phyloP scores from a whole-genome alignment of 2,113 vertebrate species.

The Mustela nigripes region DNA sequence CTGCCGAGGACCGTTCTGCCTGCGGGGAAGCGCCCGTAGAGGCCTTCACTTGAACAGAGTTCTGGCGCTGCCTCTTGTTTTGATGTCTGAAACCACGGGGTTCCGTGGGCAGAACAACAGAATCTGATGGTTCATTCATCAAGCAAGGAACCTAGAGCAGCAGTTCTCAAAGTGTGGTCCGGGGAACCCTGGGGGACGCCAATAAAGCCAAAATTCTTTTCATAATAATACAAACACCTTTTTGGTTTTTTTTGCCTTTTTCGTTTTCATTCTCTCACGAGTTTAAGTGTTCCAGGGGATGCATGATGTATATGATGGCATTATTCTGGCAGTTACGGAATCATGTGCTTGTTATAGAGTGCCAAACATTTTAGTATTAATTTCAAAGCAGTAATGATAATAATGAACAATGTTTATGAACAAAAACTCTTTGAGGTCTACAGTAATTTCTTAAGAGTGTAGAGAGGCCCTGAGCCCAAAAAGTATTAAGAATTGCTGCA shows the following conservation, averaged over 20 bases:
- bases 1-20: neutral
- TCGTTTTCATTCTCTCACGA: neutral
- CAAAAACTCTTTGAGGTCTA: neutral
- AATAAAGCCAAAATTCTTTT: neutral
- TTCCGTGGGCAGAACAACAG: accelerated
- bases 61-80: neutral
- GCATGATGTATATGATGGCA: neutral
- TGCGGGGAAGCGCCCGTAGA: neutral
- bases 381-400: neutral
- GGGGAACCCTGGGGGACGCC: neutral
- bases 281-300: neutral
- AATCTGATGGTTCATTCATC: neutral
- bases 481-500: neutral
- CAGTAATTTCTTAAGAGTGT: neutral
- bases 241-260: neutral
- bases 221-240: too few relatives aligned
- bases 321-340: neutral
- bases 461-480: neutral
- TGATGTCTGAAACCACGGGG: neutral
- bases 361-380: neutral
- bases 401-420: neutral
- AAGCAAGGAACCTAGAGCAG: neutral
- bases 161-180: neutral
- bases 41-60: neutral
- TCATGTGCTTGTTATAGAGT: neutral